A percentile compares a stretch with the other conserved stretches of the same genome.
These are phyloP conservation scores for Caranx melampygus DNA, from an alignment of 2,113 vertebrate species.

Conservation along the genomic window DNA sequence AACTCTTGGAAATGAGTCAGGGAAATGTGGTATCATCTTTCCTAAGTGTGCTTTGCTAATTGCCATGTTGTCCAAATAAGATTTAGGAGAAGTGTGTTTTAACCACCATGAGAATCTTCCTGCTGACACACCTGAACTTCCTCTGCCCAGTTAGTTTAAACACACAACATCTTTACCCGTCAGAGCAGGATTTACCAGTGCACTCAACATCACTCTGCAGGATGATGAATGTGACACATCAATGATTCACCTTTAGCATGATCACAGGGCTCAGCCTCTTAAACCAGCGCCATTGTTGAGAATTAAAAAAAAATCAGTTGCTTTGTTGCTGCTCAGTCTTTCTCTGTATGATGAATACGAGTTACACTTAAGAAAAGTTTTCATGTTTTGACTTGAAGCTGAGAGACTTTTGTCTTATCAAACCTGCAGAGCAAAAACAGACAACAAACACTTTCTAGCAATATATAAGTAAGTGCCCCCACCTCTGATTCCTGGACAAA, in stretches of 20 bases:
- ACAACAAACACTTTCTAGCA: slow-evolving; percentile 26
- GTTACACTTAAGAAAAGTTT: slow-evolving; percentile 28
- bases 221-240: slow-evolving; percentile 56
- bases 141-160: slow-evolving; percentile 46
- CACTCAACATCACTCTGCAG: slow-evolving; percentile 57
- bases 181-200: slow-evolving; percentile 49
- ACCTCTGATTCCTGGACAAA: slow-evolving; percentile 44
- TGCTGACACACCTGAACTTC: slow-evolving; percentile 68
- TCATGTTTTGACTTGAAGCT: slow-evolving; percentile 75
- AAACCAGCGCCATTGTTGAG: slow-evolving; percentile 36
- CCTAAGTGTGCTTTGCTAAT: slow-evolving; percentile 41
- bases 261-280: slow-evolving; percentile 55
- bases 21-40: slow-evolving; percentile 54
- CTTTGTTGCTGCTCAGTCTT: slow-evolving; percentile 51
- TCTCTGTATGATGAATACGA: slow-evolving; percentile 47
- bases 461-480: slow-evolving; percentile 46
- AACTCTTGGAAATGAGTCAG: slow-evolving; percentile 44
- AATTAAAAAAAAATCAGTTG: slow-evolving; percentile 38
- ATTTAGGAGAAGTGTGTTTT: slow-evolving; percentile 56
- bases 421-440: slow-evolving; percentile 45
- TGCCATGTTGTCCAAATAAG: slow-evolving; percentile 60
- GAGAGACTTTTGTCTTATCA: slow-evolving; percentile 46
- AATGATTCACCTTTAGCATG: slow-evolving; percentile 62
- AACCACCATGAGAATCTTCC: slow-evolving; percentile 24
- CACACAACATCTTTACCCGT: slow-evolving; percentile 49